phyloP scores from a whole-genome alignment of 1,140 invertebrate genomes.

The Trichonephila inaurata region DNA sequence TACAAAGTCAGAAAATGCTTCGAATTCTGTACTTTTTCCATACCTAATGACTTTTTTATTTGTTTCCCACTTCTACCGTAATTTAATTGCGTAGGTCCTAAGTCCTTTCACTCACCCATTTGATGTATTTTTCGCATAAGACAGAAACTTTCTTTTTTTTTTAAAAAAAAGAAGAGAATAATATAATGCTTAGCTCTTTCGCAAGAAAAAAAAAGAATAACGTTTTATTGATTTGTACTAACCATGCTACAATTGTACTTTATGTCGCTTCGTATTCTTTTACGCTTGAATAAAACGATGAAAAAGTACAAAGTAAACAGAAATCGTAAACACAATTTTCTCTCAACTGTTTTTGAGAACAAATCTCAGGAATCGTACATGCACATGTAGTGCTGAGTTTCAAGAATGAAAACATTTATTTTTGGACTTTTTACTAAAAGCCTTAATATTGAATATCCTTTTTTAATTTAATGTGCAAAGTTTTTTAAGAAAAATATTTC shows the following conservation, averaged over 20 bases:
- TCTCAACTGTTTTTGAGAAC: too few species aligned
- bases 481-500: too few species aligned
- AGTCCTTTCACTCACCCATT: neutral
- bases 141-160: neutral
- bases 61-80: neutral
- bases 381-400: too few species aligned
- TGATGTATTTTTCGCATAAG: neutral
- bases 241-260: neutral
- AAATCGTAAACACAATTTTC: too few species aligned
- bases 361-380: too few species aligned
- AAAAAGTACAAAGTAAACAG: too few species aligned
- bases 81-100: constrained; percentile 8
- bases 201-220: neutral
- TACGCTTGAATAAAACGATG: too few species aligned
- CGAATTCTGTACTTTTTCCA: neutral
- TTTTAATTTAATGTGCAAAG: too few species aligned
- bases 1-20: neutral
- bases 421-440: too few species aligned
- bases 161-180: neutral
- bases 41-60: neutral
- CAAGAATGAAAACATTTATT: too few species aligned
- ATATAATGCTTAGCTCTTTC: neutral
- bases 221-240: neutral
- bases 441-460: too few species aligned
- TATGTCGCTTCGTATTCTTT: neutral